Conservation (phyloP, 2,113 vertebrate species). For the Falco punctatus region DNA sequence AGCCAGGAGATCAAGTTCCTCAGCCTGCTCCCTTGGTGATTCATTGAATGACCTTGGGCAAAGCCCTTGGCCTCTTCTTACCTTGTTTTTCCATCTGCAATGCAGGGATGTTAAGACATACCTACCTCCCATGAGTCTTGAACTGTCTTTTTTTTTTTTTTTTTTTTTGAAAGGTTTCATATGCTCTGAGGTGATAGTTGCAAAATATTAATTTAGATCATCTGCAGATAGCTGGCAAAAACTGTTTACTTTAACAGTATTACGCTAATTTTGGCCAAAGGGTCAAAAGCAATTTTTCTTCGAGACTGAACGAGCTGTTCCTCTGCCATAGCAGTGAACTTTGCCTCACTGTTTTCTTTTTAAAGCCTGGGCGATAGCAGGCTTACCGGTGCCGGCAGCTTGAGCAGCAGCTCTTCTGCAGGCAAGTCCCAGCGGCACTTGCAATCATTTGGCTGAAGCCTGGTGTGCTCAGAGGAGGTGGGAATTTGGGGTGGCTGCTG, state of each 20-base stretch:
- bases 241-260: background rate
- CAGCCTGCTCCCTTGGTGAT: background rate
- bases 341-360: background rate
- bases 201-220: background rate
- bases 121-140: background rate
- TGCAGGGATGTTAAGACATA: background rate
- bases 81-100: background rate
- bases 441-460: background rate
- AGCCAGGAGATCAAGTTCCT: slow-evolving; percentile 5
- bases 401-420: background rate
- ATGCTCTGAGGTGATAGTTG: background rate
- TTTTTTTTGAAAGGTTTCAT: background rate
- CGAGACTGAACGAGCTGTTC: rapidly evolving
- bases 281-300: background rate
- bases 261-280: background rate
- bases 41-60: background rate
- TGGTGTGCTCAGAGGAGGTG: rapidly evolving
- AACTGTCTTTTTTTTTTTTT: too few species aligned
- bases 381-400: rapidly evolving
- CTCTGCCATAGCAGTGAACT: rapidly evolving
- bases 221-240: background rate
- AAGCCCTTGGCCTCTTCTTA: background rate
- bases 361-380: rapidly evolving
- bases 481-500: background rate
- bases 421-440: rapidly evolving